These are phyloP conservation scores for Adelosebastes latens DNA, from an alignment of 2,797 vertebrate genomes.

Conservation along the genomic window DNA sequence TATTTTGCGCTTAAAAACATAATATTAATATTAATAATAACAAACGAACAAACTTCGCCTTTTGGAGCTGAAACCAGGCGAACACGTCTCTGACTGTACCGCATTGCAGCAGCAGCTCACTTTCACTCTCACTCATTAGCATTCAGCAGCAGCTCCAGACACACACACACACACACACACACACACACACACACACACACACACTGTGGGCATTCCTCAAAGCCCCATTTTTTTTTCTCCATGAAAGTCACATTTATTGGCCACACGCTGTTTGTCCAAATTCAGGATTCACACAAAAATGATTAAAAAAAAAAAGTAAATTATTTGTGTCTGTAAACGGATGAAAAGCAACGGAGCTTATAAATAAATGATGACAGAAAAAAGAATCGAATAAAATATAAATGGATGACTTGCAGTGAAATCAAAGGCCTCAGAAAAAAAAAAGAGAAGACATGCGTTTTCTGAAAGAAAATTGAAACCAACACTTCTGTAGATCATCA, in stretches of 20 bases:
- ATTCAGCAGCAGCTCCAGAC: constrained; percentile 68
- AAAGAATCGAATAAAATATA: background rate
- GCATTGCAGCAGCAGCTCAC: constrained; percentile 83
- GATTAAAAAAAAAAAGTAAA: background rate
- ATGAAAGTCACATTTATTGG: constrained; percentile 1
- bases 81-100: constrained; percentile 69
- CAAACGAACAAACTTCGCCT: background rate
- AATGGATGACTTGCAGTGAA: background rate
- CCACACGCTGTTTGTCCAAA: background rate
- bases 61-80: background rate
- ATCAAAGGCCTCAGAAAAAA: background rate
- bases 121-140: constrained; percentile 75
- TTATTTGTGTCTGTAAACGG: background rate
- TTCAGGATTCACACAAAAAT: background rate
- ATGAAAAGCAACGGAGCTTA: background rate
- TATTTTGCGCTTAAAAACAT: background rate
- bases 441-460: background rate
- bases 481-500: background rate
- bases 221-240: background rate
- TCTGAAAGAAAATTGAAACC: background rate
- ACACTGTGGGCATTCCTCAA: constrained; percentile 66
- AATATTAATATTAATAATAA: background rate
- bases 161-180: background rate
- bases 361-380: background rate
- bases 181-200: constrained; percentile 11